Evolutionary conservation across 2,888 invertebrate genomes (phyloP).

Genomic region (Thymelicus lineola): DNA sequence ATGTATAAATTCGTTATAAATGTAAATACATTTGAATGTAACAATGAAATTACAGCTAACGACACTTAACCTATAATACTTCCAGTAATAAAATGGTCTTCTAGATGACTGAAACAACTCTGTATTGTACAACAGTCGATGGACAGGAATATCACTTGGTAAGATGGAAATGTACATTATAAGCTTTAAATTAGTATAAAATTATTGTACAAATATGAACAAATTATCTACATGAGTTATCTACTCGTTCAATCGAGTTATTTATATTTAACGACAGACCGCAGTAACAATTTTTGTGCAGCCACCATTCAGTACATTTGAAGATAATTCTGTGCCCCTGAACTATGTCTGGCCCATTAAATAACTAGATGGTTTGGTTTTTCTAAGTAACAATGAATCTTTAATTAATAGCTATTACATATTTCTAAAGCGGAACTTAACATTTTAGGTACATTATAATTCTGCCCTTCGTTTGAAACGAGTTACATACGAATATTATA

Average conservation of each 20-base stretch:
- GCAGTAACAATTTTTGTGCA: constrained; percentile 5
- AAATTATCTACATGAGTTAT: constrained; percentile 66
- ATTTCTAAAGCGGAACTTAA: too few relatives aligned
- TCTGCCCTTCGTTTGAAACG: too few relatives aligned
- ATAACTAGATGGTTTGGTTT: too few relatives aligned
- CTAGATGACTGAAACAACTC: constrained; percentile 50
- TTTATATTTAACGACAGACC: constrained; percentile 32
- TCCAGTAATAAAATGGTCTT: constrained; percentile 57
- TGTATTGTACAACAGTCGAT: constrained; percentile 52
- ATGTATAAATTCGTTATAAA: constrained; percentile 79
- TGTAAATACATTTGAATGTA: constrained; percentile 65
- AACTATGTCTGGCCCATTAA: too few relatives aligned
- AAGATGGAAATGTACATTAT: constrained; percentile 56
- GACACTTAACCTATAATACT: constrained; percentile 71
- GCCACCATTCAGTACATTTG: too few relatives aligned
- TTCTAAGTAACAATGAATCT: too few relatives aligned
- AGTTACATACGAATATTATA: too few relatives aligned
- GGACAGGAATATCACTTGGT: constrained; percentile 48
- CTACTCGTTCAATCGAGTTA: constrained; percentile 24
- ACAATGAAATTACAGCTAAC: constrained; percentile 64
- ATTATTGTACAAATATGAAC: constrained; percentile 71
- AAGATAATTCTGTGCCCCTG: too few relatives aligned
- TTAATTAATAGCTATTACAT: too few relatives aligned
- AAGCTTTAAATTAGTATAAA: constrained; percentile 58
- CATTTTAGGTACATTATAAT: too few relatives aligned